Evolutionary conservation across 2,888 invertebrate species (phyloP).

Genomic region (Tipula helvola): DNA sequence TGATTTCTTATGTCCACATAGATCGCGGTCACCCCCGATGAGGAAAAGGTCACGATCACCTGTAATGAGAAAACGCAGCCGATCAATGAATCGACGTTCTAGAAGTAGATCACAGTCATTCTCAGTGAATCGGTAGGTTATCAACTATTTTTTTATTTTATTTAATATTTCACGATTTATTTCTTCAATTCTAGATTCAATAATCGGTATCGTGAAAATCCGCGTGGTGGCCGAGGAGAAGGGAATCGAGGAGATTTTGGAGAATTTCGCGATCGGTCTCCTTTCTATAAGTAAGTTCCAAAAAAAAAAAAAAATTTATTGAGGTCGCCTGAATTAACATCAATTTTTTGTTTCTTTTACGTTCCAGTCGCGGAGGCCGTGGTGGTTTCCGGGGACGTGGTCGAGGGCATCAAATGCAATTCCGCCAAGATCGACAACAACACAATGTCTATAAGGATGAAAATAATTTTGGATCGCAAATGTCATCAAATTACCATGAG

Average conservation of each 20-base stretch:
- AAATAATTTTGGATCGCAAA: neutral
- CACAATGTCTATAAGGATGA: neutral
- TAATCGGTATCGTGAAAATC: neutral
- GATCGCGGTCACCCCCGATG: constrained; percentile 20
- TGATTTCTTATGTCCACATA: constrained; percentile 15
- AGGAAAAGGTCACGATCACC: constrained; percentile 23
- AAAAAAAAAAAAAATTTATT: neutral
- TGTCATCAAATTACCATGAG: neutral
- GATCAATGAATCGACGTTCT: constrained; percentile 19
- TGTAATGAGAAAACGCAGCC: neutral
- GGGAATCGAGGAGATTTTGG: neutral
- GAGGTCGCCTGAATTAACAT: neutral
- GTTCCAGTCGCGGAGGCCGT: constrained; percentile 15
- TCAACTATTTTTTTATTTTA: neutral
- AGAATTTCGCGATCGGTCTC: neutral
- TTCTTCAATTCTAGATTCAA: neutral
- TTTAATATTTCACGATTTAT: neutral
- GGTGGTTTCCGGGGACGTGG: constrained; percentile 15
- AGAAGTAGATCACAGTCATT: constrained; percentile 24
- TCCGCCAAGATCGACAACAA: constrained; percentile 12
- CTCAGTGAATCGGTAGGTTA: constrained; percentile 20
- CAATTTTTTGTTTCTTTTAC: neutral
- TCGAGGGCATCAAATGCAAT: constrained; percentile 5
- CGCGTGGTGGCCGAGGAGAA: neutral
- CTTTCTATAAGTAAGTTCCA: neutral